Conservation (phyloP, 2,113 vertebrate species). For the Pipra filicauda region DNA sequence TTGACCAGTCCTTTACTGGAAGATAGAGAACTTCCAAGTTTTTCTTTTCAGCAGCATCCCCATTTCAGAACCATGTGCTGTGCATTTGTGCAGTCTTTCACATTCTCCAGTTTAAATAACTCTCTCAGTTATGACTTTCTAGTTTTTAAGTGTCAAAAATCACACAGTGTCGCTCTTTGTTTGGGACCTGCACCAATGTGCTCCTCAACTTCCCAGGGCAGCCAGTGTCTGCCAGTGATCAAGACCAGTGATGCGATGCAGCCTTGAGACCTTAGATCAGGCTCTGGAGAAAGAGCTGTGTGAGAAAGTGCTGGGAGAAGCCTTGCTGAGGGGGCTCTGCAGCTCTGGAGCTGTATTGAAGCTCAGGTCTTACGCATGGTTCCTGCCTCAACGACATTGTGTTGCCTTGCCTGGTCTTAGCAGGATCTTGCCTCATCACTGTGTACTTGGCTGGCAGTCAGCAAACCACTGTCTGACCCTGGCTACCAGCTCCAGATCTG, state of each 20-base stretch:
- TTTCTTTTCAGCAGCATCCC: background rate
- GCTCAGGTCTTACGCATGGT: background rate
- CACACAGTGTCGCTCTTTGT: background rate
- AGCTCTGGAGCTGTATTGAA: background rate
- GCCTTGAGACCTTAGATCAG: background rate
- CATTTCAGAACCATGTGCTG: background rate
- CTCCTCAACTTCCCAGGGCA: background rate
- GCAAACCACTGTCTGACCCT: background rate
- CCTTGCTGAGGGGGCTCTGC: background rate
- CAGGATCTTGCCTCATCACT: background rate
- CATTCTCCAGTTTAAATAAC: background rate
- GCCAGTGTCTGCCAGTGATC: background rate
- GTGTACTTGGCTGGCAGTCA: background rate
- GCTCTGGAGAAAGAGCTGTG: background rate
- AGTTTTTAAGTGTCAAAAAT: background rate
- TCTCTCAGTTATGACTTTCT: background rate
- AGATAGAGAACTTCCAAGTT: background rate
- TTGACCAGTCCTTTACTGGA: background rate
- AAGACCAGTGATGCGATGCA: background rate
- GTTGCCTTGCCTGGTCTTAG: background rate
- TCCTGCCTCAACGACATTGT: background rate
- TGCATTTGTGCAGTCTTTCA: background rate
- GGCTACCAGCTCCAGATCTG: background rate
- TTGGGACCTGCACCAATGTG: background rate
- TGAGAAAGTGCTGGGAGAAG: background rate